These are phyloP conservation scores for Threskiornis aethiopicus DNA, from an alignment of 2,797 vertebrate genomes.

Conservation along the genomic window DNA sequence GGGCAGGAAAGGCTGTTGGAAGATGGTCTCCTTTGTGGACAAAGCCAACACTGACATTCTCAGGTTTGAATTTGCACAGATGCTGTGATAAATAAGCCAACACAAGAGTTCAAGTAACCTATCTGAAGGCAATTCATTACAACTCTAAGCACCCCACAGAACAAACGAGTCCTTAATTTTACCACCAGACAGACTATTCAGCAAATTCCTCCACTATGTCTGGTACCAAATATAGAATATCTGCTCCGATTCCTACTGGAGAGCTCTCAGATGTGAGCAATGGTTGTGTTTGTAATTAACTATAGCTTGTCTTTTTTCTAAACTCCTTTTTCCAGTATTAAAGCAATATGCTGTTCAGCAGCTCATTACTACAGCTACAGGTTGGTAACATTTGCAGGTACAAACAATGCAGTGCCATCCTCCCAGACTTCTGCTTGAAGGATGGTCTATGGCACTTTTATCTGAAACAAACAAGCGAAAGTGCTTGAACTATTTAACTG, in stretches of 20 bases:
- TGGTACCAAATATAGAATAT: background rate
- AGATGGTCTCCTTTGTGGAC: background rate
- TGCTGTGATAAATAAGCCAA: background rate
- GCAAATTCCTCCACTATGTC: background rate
- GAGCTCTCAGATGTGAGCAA: background rate
- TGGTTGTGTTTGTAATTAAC: background rate
- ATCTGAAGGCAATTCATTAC: background rate
- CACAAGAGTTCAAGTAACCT: background rate
- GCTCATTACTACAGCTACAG: background rate
- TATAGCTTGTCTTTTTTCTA: background rate
- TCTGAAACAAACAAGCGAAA: background rate
- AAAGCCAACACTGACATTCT: background rate
- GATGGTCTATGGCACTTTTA: background rate
- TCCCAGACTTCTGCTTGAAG: background rate
- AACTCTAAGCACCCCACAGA: background rate
- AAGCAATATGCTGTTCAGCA: background rate
- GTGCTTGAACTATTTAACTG: background rate
- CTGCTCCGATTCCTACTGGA: background rate
- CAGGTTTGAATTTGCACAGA: background rate
- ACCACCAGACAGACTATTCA: background rate
- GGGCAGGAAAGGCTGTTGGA: background rate
- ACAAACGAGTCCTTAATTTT: background rate
- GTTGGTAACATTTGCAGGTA: background rate
- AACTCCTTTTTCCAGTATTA: background rate
- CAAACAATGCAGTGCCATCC: background rate